phyloP scores from a whole-genome alignment of 2,797 vertebrate species.

The Aeoliscus strigatus region DNA sequence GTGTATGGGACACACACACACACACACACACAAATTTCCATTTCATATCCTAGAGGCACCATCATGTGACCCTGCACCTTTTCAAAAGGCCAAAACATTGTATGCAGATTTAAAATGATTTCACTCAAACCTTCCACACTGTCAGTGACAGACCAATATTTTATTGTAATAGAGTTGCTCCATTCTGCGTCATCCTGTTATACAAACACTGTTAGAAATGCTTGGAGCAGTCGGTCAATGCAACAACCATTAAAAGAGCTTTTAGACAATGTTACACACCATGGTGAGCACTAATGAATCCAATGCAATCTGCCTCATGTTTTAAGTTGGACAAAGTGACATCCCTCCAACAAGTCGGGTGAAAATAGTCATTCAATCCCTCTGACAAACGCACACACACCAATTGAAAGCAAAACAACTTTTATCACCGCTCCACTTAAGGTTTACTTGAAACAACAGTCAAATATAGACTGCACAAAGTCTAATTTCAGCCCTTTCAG shows the following conservation, averaged over 20 bases:
- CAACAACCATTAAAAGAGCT: too few relatives aligned
- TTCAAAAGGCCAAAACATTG: conserved; percentile 27
- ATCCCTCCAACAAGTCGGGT: too few relatives aligned
- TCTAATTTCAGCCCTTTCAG: conserved; percentile 29
- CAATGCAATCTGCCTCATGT: too few relatives aligned
- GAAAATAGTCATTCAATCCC: too few relatives aligned
- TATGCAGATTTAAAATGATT: conserved; percentile 28
- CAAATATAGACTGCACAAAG: not conserved
- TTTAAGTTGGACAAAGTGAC: too few relatives aligned
- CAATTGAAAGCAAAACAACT: too few relatives aligned
- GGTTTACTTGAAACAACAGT: too few relatives aligned
- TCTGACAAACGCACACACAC: too few relatives aligned
- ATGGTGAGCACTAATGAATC: too few relatives aligned
- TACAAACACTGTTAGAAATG: not conserved
- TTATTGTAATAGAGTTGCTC: not conserved
- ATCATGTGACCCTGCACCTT: conserved; percentile 32
- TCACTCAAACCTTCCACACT: conserved; percentile 6
- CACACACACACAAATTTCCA: conserved; percentile 42
- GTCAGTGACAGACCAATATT: not conserved
- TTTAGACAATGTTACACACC: too few relatives aligned
- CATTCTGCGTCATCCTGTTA: not conserved
- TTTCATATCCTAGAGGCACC: conserved; percentile 45
- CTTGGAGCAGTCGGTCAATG: too few relatives aligned
- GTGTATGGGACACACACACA: conserved; percentile 33
- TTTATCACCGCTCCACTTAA: too few relatives aligned